Evolutionary conservation across 2,888 invertebrate genomes (phyloP), one percentile per base, ranked within the genome.

Genomic region (Therioaphis trifolii): DNA sequence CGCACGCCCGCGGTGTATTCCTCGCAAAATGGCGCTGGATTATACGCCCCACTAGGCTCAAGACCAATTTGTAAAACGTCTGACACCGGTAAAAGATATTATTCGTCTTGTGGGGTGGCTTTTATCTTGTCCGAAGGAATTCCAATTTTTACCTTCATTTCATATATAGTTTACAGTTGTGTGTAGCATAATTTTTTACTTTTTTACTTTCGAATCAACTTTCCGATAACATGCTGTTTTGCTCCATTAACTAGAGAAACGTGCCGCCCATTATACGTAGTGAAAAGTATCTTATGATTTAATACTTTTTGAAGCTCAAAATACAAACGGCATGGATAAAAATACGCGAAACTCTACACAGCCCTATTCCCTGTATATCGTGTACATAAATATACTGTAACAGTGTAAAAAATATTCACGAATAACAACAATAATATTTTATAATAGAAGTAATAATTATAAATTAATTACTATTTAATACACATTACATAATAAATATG

Each of bases 1-100:
- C 24, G 35, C 78, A 40, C 40, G 78, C 77, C 21, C 49, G 78
- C 40, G 68, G 52, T 18, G 52, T 68, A 52, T 66, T 49, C 24
- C 63, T 35, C 71, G 63, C 11, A 63, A 72, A 72, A 82, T 82
- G 63, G 74, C 82, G 74, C 66, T 49, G 82, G 74, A 82, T 82
- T 63, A 82, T 82, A 74, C 74, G 82, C 72, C 52, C 52, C 82
- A 80, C 80, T 72, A 72, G 82, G 82, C 74, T 24, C 63, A 40
- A 82, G 72, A 82, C 74, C 82, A 74, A 82, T 82, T 82, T 82
- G 82, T 82, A 82, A 82, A 82, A 74, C 74, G 82, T 82, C 74
- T 14, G 63, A 63, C 40, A 63, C 46, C 66, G 74, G 74, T 49
- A 49, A 72, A 72, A 72, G 71, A 69, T 79, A 68, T 43, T 63